Base-by-base conservation (phyloP, 2,888 invertebrate species). In the Epirrita christyi region DNA sequence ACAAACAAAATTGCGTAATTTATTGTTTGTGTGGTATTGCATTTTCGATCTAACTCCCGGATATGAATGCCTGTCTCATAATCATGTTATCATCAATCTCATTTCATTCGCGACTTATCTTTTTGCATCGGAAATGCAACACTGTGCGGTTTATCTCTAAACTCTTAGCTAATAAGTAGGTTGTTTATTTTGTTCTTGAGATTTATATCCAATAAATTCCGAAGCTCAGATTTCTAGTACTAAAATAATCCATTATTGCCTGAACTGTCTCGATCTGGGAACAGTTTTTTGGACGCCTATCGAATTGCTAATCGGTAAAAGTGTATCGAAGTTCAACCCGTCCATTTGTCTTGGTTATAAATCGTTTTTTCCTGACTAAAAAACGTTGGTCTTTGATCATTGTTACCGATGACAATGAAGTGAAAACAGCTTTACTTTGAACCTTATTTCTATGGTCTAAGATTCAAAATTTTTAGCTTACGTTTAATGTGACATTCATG, bases 251-350 rank as follows among this genome's bases (percentile, higher is more conserved):
- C 32, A 32, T 32, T 32, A 32, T 32, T 32, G 8, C 8, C 9
- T 32, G 2, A 7, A 9, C 6, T 53, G 52, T 59, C 67, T 67
- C 64, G 67, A 67, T 59, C 67, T 66, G 71, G 68, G 71, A 74
- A 73, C 62, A 64, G 50, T 63, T 67, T 64, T 63, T 64, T 42
- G 48, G 64, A 63, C 72, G 75, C 69, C 70, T 68, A 72, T 75
- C 78, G 64, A 78, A 76, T 77, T 64, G 71, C 51, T 76, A 83
- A 83, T 85, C 76, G 81, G 83, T 83, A 85, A 85, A 84, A 84
- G 83, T 84, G 81, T 83, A 83, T 76, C 83, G 74, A 64, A 64
- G 67, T 71, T 71, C 69, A 71, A 66, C 61, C 68, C 69, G 69
- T 55, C 40, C 70, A 56, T 64, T 70, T 69, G 67, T 73, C 63